Base-by-base conservation (phyloP, 2,888 invertebrate species). In the Diarsia brunnea region DNA sequence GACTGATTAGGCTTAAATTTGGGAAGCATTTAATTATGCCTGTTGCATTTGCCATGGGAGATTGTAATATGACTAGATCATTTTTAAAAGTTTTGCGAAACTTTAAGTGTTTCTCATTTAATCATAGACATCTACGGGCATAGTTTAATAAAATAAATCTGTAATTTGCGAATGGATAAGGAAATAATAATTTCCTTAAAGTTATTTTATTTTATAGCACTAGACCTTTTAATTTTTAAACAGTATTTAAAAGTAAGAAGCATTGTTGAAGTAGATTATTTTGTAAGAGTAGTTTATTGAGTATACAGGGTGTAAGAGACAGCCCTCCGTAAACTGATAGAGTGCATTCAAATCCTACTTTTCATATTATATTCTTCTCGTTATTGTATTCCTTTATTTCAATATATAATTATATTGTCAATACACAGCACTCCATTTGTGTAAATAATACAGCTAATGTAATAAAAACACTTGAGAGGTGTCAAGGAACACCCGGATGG, bases 111-210 rank as follows among this genome's bases (percentile, higher is more conserved):
- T 55, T 58, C 8, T 58, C 24, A 38, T 38, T 8, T 5, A 38
- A 38, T 7, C 38, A 38, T 38, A 10, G 4, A 1, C 1, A 14
- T 24, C 7, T 24, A 24, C 24, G 14, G 14, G 14, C 0, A 55
- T 14, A 55, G 24, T 24, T 53, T 24, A 10, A 27, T 4, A 19
- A 31, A 65, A n/a, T 1, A 66, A 51, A 66, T 63, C 47, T 81
- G 81, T 60, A 79, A 66, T 81, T 66, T 79, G 69, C 11, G 31
- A 24, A 64, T 38, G 51, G 60, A 31, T 58, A 10, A 19, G 27
- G 16, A 16, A 58, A 27, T 8, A 58, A 58, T 27, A 16, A 27
- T 60, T 27, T 60, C 27, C 27, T 19, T 1, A 14, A 27, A 19
- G 10, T 60, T 10, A 27, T 27, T 27, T 27, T 27, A 1, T 27